phyloP scores from a whole-genome alignment of 2,888 invertebrate species.

The Osedax frankpressi region DNA sequence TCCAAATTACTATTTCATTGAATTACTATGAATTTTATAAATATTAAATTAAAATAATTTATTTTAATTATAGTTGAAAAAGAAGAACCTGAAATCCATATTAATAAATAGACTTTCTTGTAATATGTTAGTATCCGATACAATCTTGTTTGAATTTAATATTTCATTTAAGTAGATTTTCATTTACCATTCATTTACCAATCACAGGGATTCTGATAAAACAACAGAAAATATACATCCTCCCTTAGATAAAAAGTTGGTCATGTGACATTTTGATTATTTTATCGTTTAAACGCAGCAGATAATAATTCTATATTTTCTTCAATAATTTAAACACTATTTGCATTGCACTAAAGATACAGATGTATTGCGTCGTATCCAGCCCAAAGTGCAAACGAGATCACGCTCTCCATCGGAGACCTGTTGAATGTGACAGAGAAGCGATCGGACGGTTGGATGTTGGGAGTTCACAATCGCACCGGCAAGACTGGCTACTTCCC shows the following conservation, averaged over 20 bases:
- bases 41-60: background rate
- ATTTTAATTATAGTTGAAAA: background rate
- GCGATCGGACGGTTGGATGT: conserved; percentile 87
- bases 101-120: background rate
- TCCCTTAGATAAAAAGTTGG: too few species aligned
- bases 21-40: too few species aligned
- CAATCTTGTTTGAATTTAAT: too few species aligned
- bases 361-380: conserved; percentile 86
- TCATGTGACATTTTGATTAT: too few species aligned
- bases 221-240: too few species aligned
- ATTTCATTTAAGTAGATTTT: too few species aligned
- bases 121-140: background rate
- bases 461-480: conserved; percentile 75
- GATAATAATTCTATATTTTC: too few species aligned
- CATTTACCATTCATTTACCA: too few species aligned
- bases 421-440: conserved; percentile 80
- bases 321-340: background rate
- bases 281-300: too few species aligned
- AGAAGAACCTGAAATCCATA: background rate
- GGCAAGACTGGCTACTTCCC: conserved; percentile 87
- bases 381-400: conserved; percentile 79
- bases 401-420: conserved; percentile 77
- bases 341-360: conserved; percentile 52
- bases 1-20: too few species aligned
- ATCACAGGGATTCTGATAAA: too few species aligned